These are phyloP conservation scores for Pitta sordida DNA, from an alignment of 2,113 vertebrate species.

Conservation along the genomic window DNA sequence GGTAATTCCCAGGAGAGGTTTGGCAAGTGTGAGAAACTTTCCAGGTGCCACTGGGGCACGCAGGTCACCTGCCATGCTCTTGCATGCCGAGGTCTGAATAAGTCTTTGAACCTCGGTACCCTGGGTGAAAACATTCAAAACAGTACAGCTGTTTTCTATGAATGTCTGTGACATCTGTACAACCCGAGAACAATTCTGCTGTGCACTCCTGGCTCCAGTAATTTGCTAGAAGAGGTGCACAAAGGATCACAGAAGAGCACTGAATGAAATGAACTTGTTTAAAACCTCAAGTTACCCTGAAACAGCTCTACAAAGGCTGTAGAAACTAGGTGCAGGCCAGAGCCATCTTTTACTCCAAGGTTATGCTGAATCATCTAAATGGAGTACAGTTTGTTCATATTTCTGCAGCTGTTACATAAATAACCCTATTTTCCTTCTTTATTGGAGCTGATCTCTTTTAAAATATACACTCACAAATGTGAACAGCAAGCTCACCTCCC, in stretches of 20 bases:
- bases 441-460: slow-evolving; percentile 51
- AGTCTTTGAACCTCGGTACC: neutral
- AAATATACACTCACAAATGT: slow-evolving; percentile 44
- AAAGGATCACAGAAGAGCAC: slow-evolving; percentile 18
- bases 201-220: neutral
- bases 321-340: slow-evolving; percentile 32
- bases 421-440: slow-evolving; percentile 42
- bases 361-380: slow-evolving; percentile 54
- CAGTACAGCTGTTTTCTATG: neutral
- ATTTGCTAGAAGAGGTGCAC: neutral
- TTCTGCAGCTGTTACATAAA: slow-evolving; percentile 62
- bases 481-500: slow-evolving; percentile 39
- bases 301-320: neutral
- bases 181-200: neutral
- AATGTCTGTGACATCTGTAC: accelerated
- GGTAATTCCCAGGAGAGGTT: neutral
- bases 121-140: neutral
- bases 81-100: neutral
- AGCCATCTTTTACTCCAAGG: slow-evolving; percentile 1
- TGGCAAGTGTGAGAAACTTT: neutral
- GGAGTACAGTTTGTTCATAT: slow-evolving; percentile 27
- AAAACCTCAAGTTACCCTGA: slow-evolving; percentile 46
- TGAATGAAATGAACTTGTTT: slow-evolving; percentile 43
- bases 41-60: neutral
- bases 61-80: neutral